Percentiles rank a stretch among this genome's conserved stretches.
Evolutionary conservation across 2,113 vertebrate species (phyloP).

Genomic region (Crotalus viridis): DNA sequence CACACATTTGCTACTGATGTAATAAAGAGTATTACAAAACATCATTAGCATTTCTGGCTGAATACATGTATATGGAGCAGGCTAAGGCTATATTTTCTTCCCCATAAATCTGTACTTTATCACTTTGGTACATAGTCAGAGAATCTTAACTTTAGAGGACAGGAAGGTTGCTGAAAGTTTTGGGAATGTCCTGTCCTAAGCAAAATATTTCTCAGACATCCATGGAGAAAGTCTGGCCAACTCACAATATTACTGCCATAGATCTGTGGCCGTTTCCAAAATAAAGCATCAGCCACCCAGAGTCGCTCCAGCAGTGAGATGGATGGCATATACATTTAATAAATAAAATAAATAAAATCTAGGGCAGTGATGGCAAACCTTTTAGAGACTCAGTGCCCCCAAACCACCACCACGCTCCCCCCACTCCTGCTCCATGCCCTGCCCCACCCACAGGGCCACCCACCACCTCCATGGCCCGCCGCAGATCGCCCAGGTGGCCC

Average conservation of each 20-base stretch:
- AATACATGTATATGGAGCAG: background rate
- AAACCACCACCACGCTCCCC: too few species aligned
- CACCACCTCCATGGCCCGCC: too few species aligned
- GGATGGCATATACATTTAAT: background rate
- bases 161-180: background rate
- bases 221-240: background rate
- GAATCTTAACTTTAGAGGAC: background rate
- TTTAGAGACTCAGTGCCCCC: too few species aligned
- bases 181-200: background rate
- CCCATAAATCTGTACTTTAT: background rate
- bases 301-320: background rate
- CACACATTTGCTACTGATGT: background rate
- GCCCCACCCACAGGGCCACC: too few species aligned
- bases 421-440: too few species aligned
- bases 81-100: background rate
- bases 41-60: background rate
- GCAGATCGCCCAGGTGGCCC: too few species aligned
- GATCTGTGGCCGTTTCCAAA: background rate
- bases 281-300: background rate
- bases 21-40: conserved; percentile 10
- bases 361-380: background rate
- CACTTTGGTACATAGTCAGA: background rate
- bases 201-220: background rate
- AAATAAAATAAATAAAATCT: background rate
- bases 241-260: background rate